A percentile compares a stretch with the other conserved stretches of the same genome.
These are phyloP conservation scores for Microcebus ravelobensis DNA, from an alignment of 2,113 vertebrate species.

Conservation along the genomic window DNA sequence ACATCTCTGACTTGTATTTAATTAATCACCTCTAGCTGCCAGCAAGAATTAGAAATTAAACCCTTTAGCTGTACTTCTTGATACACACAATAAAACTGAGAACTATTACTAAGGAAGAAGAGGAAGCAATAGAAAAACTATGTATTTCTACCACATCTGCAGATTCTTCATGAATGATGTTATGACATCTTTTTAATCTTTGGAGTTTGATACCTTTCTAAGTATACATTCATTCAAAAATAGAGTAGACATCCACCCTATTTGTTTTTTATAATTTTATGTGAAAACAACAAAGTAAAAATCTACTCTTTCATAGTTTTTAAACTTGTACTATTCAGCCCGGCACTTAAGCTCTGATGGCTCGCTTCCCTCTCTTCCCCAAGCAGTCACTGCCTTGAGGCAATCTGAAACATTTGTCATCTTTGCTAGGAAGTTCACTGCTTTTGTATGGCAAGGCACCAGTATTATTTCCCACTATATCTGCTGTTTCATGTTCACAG, in stretches of 20 bases:
- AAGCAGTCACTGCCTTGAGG: not conserved
- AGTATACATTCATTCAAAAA: not conserved
- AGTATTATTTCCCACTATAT: not conserved
- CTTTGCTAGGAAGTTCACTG: not conserved
- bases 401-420: not conserved
- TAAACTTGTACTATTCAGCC: not conserved
- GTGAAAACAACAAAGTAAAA: not conserved
- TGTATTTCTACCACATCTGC: not conserved
- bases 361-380: not conserved
- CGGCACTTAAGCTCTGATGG: not conserved
- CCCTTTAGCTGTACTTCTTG: not conserved
- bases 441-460: not conserved
- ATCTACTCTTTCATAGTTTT: not conserved
- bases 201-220: not conserved
- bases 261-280: not conserved
- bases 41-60: not conserved
- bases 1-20: not conserved
- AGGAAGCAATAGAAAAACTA: not conserved
- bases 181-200: not conserved
- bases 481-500: not conserved
- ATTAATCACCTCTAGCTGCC: not conserved
- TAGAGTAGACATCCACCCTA: not conserved
- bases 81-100: not conserved
- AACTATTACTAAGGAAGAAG: not conserved
- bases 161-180: not conserved